Evolutionary conservation across 2,113 vertebrate genomes (phyloP), one percentile per base, ranked within the genome.

Genomic region (Thunnus maccoyii): DNA sequence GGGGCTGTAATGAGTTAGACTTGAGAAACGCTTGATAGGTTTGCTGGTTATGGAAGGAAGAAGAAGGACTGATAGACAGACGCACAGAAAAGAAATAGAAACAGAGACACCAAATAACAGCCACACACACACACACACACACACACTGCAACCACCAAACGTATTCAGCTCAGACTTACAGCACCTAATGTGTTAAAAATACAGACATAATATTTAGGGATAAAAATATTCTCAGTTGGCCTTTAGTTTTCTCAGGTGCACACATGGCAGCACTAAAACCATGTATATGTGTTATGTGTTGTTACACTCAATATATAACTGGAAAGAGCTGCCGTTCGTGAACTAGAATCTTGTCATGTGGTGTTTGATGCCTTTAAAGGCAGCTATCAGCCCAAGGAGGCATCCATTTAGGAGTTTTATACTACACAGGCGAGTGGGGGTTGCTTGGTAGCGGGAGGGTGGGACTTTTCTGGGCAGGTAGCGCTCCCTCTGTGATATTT

Each of bases 401-500:
- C n/a, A 58, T 57, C 44, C 10, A 44, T 55, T 62, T 58, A 78
- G 50, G 12, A 54, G 48, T 44, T 61, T 52, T 7, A 11, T 60
- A 20, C 36, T 25, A 30, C 73, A 74, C 51, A 76, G 32, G 14
- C 20, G 25, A 41, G 14, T 77, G 81, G 57, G 13, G 52, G 25
- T 30, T 51, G 51, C n/a, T 56, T 70, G 66, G 58, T 77, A 54
- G 66, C 5, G 65, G 52, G 5, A 69, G 51, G n/a, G 69, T 46
- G 36, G 61, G 66, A 56, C 55, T 67, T 56, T 75, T 77, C 74
- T 82, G 56, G 44, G 52, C 66, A 89, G 84, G 88, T 85, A 83
- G 60, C 6, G 0, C 60, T 65, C 73, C 73, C 72, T 64, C 48
- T 66, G 78, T 79, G 85, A 92, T 89, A 89, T 88, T 90, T 88